Base-by-base conservation (phyloP, 2,797 vertebrate genomes). In the Ctenopoma multispine region DNA sequence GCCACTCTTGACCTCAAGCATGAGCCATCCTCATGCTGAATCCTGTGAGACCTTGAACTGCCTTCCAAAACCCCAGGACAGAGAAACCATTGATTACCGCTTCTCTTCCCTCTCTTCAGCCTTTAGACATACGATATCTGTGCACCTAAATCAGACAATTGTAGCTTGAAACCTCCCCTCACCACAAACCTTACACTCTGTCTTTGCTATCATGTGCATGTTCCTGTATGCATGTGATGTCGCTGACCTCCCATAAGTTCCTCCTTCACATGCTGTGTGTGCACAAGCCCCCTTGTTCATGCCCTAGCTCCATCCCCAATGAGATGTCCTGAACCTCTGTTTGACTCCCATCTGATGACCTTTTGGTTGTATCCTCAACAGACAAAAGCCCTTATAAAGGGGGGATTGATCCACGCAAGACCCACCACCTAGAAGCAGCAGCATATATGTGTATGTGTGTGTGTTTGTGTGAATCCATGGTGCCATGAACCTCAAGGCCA, bases 291-390 rank as follows among this genome's bases (percentile, higher is more conserved):
- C 58, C 60, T 75, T 65, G 80, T 87, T 87, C 75, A 58, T 68
- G 69, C 76, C 84, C 64, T 85, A 77, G 79, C 46, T 64, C 62
- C 9, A 60, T 71, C 63, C 53, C 75, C 60, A 38, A 58, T 63
- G 61, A 78, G 68, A 77, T 31, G 80, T 55, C 20, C 2, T 13
- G 62, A 78, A 69, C 73, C 76, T 87, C 82, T 77, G 54, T 79
- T 89, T 85, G 82, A 84, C 82, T 90, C 77, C 84, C 87, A 92
- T 93, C 93, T 92, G 94, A 93, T 94, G 92, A 94, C 93, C 92
- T 94, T 93, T 86, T 91, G 72, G 84, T 87, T 79, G 68, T 70
- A 81, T 87, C 83, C 80, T 90, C 79, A 83, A 81, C 87, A 89
- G 82, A 89, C 86, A 63, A 79, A 74, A 73, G 81, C 71, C 27